Percentiles rank a stretch among this genome's conserved stretches.
These are phyloP conservation scores for Calcarius lapponicus DNA, from an alignment of 2,797 vertebrate genomes.

Conservation along the genomic window DNA sequence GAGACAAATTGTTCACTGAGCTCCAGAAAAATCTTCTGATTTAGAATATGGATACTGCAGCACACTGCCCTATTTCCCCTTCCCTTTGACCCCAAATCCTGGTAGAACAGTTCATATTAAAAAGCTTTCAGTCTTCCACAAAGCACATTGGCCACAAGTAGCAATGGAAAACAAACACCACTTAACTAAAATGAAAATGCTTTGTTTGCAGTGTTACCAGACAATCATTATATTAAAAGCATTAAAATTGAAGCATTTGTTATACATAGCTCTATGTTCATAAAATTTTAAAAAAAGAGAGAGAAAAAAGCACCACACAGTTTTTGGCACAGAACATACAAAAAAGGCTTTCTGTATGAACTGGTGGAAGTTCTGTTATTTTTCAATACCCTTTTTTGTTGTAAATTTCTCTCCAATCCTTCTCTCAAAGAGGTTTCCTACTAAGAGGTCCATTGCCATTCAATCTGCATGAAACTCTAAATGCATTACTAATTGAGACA, in stretches of 20 bases:
- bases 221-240: background rate
- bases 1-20: background rate
- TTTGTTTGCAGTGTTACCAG: background rate
- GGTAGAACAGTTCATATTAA: background rate
- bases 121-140: background rate
- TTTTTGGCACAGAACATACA: background rate
- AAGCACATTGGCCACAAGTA: background rate
- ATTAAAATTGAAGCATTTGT: background rate
- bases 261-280: background rate
- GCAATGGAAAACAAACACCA: background rate
- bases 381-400: background rate
- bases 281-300: fast-evolving
- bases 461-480: background rate
- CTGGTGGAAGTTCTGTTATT: background rate
- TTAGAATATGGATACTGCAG: background rate
- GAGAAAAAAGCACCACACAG: fast-evolving
- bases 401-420: background rate
- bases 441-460: background rate
- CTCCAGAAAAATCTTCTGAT: background rate
- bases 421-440: background rate
- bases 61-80: background rate
- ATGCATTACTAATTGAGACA: conserved; percentile 35
- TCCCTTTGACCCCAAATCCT: background rate
- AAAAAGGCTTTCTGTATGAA: background rate
- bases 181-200: background rate